Evolutionary conservation across 1,140 invertebrate genomes (phyloP).

Genomic region (Parasteatoda tepidariorum): DNA sequence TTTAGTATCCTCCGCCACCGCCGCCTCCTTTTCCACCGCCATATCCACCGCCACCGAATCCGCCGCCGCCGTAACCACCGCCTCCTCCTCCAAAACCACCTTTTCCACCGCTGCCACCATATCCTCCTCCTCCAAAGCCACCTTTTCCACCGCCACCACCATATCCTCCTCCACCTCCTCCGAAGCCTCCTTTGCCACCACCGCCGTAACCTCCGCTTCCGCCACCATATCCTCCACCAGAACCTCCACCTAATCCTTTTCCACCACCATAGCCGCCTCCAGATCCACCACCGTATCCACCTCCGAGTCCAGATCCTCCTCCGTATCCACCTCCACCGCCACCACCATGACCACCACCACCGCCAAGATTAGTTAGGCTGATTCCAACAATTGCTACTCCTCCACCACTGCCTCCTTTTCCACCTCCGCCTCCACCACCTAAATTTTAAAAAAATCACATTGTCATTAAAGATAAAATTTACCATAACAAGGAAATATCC

Average conservation of each 20-base stretch:
- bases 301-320: too few relatives aligned
- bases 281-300: too few relatives aligned
- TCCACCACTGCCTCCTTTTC: neutral
- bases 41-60: neutral
- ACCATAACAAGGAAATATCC: too few relatives aligned
- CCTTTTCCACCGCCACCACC: neutral
- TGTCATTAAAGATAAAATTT: too few relatives aligned
- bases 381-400: conserved; percentile 18
- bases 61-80: neutral
- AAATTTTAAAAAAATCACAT: neutral
- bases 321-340: conserved; percentile 6
- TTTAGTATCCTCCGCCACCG: neutral
- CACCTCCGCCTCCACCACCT: neutral
- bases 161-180: neutral
- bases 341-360: neutral
- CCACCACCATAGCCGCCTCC: too few relatives aligned
- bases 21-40: neutral
- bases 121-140: neutral
- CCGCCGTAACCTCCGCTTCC: neutral
- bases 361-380: neutral
- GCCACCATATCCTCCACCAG: too few relatives aligned
- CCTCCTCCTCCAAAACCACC: neutral
- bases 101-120: neutral
- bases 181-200: neutral
- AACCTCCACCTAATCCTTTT: too few relatives aligned